Evolutionary conservation across 1,140 invertebrate genomes (phyloP).

Genomic region (Aphidius gifuensis): DNA sequence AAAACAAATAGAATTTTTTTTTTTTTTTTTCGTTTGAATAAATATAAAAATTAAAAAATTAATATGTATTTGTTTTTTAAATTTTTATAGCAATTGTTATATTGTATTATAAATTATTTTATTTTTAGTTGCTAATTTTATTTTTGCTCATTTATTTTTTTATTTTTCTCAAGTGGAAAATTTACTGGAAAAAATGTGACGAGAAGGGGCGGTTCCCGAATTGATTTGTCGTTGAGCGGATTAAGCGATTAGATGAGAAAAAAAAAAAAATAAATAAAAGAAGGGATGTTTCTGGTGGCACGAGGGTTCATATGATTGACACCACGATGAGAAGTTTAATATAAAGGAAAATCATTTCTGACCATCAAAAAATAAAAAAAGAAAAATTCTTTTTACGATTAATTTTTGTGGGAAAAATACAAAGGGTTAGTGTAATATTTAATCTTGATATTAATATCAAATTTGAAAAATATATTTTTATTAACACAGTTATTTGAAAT

Average conservation of each 20-base stretch:
- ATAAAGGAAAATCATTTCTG: conserved; percentile 40
- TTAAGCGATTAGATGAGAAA: conserved; percentile 38
- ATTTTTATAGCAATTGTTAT: no score
- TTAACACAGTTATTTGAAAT: neutral
- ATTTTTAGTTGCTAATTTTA: no score
- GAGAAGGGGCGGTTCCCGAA: neutral
- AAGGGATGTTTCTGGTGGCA: neutral
- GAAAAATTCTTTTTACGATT: conserved; percentile 28
- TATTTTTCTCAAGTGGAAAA: no score
- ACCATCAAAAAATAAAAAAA: conserved; percentile 1
- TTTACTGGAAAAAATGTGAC: no score
- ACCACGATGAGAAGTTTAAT: conserved; percentile 36
- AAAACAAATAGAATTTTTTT: no score
- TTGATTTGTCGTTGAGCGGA: conserved; percentile 39
- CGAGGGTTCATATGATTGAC: conserved; percentile 44
- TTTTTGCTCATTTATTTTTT: no score
- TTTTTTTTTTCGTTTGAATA: no score
- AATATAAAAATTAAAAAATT: no score
- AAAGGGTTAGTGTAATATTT: neutral
- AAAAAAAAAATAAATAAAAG: conserved; percentile 1
- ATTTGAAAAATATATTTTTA: neutral
- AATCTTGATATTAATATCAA: conserved; percentile 4
- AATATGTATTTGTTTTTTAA: no score
- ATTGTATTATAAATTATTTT: no score
- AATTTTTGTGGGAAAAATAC: conserved; percentile 26